Evolutionary conservation across 1,140 invertebrate genomes (phyloP).

Genomic region (Papilio aristodemus): DNA sequence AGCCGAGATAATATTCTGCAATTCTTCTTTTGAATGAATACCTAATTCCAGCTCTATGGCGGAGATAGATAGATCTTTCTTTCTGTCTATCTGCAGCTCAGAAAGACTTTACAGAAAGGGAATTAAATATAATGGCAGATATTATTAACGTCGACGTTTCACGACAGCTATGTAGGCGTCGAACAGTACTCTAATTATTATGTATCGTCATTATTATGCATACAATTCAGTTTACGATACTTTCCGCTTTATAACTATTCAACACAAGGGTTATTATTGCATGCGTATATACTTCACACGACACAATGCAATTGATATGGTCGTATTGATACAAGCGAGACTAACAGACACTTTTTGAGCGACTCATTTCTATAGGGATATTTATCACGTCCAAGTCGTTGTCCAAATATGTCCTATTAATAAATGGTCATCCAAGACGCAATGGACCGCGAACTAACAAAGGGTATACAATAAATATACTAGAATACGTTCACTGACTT

Average conservation of each 20-base stretch:
- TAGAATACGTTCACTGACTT: background rate
- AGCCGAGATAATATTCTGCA: too few relatives aligned
- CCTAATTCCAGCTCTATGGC: too few relatives aligned
- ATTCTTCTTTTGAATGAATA: too few relatives aligned
- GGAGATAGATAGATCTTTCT: background rate
- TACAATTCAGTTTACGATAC: background rate
- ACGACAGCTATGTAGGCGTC: background rate
- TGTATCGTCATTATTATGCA: background rate
- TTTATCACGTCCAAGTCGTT: constrained; percentile 61
- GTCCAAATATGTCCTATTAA: constrained; percentile 73
- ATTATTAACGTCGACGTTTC: background rate
- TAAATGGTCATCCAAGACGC: constrained; percentile 56
- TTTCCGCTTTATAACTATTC: background rate
- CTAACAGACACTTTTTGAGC: constrained; percentile 45
- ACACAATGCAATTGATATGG: constrained; percentile 36
- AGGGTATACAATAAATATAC: constrained; percentile 40
- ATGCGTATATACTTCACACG: background rate
- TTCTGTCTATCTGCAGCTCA: too few relatives aligned
- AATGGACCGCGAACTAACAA: constrained; percentile 54
- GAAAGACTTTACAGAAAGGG: background rate
- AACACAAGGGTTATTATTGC: constrained; percentile 12
- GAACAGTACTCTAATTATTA: background rate
- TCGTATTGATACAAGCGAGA: constrained; percentile 39
- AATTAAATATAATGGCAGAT: background rate
- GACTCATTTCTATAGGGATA: constrained; percentile 53